Conservation (phyloP, 1,140 invertebrate species). For the Lithobius niger region DNA sequence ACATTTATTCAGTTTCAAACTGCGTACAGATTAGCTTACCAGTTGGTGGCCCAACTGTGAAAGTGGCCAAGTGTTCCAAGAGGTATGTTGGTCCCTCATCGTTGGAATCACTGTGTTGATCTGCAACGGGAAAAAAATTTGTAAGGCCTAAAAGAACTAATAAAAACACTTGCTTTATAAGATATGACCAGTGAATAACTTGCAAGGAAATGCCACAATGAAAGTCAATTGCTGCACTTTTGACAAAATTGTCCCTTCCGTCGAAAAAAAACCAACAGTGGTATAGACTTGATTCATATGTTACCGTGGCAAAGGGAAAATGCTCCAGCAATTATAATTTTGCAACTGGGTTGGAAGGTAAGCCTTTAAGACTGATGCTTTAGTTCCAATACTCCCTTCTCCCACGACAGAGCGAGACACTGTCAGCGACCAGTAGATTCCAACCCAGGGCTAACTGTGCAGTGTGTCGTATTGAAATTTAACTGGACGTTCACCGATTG, state of each 20-base stretch:
- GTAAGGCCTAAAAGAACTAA: background rate
- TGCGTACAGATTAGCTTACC: too few relatives aligned
- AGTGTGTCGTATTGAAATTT: too few relatives aligned
- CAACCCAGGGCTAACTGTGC: too few relatives aligned
- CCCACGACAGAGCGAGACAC: too few relatives aligned
- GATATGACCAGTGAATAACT: background rate
- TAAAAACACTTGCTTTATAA: background rate
- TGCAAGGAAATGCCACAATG: background rate
- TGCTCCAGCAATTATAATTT: too few relatives aligned
- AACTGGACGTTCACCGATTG: too few relatives aligned
- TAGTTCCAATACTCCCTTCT: too few relatives aligned
- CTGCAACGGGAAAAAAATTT: conserved; percentile 4
- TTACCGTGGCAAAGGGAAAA: too few relatives aligned
- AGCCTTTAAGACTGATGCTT: too few relatives aligned
- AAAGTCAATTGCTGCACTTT: background rate
- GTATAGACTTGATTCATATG: background rate
- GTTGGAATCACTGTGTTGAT: conserved; percentile 33
- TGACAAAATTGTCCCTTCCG: background rate
- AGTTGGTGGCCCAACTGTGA: conserved; percentile 53
- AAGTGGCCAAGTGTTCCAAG: conserved; percentile 95
- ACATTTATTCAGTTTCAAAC: too few relatives aligned
- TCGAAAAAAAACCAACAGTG: background rate
- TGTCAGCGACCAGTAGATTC: too few relatives aligned
- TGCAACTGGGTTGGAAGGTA: too few relatives aligned
- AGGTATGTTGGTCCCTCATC: conserved; percentile 52